These are phyloP conservation scores for Uloborus diversus DNA, from an alignment of 1,140 invertebrate species.

Conservation along the genomic window DNA sequence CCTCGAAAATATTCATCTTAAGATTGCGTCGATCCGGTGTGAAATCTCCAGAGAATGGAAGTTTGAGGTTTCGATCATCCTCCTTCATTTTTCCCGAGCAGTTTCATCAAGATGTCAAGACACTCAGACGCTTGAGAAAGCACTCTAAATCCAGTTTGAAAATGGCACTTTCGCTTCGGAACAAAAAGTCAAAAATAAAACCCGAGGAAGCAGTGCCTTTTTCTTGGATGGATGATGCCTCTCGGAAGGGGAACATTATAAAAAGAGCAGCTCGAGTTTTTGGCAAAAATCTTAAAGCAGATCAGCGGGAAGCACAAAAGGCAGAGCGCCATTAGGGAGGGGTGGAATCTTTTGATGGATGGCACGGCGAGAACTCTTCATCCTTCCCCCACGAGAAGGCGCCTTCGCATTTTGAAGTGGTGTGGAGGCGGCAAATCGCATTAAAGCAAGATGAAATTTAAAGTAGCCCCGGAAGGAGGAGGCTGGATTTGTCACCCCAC, in stretches of 20 bases:
- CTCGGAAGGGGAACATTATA: not conserved
- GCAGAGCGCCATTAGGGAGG: conserved; percentile 35
- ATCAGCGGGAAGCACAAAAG: conserved; percentile 1
- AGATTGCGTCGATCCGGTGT: no score
- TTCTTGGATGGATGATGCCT: conserved; percentile 5
- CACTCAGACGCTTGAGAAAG: not conserved
- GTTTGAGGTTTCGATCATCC: not conserved
- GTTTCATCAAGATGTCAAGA: not conserved
- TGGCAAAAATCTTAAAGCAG: conserved; percentile 27
- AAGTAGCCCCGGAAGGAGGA: conserved; percentile 36
- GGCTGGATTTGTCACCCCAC: conserved; percentile 35
- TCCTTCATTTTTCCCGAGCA: not conserved
- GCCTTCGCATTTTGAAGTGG: conserved; percentile 48
- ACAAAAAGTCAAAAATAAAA: not conserved
- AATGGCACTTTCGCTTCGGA: not conserved
- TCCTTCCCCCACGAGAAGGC: not conserved
- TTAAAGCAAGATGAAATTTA: conserved; percentile 53
- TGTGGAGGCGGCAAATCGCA: conserved; percentile 51
- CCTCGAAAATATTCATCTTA: no score
- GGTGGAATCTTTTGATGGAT: conserved; percentile 45
- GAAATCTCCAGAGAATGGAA: not conserved
- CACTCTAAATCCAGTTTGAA: not conserved
- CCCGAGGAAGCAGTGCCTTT: not conserved
- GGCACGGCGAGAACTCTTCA: conserved; percentile 2
- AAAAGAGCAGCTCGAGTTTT: not conserved